These are phyloP conservation scores for Myotis lucifugus DNA, from an alignment of 2,113 vertebrate genomes.

Conservation along the genomic window DNA sequence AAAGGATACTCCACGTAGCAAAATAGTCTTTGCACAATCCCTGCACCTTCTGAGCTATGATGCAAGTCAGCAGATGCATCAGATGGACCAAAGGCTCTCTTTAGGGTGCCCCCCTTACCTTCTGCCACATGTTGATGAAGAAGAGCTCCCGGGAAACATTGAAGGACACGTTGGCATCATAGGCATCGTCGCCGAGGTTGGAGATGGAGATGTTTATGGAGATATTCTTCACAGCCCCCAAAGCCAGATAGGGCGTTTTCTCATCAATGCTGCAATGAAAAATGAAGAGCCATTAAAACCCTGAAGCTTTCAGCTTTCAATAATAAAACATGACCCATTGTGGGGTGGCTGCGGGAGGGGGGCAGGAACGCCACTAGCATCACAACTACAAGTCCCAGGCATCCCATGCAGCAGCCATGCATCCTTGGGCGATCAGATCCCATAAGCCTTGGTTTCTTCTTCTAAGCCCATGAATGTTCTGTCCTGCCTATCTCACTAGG, in stretches of 20 bases:
- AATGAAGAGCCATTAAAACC: slow-evolving; percentile 48
- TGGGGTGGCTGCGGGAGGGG: not conserved
- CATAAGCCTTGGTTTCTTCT: not conserved
- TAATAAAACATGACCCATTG: not conserved
- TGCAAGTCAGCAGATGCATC: not conserved
- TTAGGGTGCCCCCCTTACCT: slow-evolving; percentile 85
- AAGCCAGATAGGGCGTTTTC: slow-evolving; percentile 90
- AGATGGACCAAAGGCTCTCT: not conserved
- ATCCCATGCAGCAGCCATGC: not conserved
- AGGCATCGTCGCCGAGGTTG: slow-evolving; percentile 96
- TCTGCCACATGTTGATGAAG: slow-evolving; percentile 99
- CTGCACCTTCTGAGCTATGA: fast-evolving
- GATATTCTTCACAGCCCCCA: slow-evolving; percentile 96
- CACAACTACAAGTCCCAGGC: not conserved
- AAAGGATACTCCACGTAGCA: not conserved
- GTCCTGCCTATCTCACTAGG: not conserved
- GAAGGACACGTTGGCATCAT: slow-evolving; percentile 97
- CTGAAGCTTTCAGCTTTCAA: not conserved
- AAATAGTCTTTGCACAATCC: not conserved
- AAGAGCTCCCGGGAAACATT: slow-evolving; percentile 96
- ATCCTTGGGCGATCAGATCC: not conserved
- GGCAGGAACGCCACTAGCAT: not conserved
- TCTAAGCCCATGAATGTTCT: not conserved
- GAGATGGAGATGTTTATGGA: slow-evolving; percentile 95
- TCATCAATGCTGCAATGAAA: slow-evolving; percentile 85